phyloP scores from a whole-genome alignment of 2,113 vertebrate species.

The Halcyon malimbica region DNA sequence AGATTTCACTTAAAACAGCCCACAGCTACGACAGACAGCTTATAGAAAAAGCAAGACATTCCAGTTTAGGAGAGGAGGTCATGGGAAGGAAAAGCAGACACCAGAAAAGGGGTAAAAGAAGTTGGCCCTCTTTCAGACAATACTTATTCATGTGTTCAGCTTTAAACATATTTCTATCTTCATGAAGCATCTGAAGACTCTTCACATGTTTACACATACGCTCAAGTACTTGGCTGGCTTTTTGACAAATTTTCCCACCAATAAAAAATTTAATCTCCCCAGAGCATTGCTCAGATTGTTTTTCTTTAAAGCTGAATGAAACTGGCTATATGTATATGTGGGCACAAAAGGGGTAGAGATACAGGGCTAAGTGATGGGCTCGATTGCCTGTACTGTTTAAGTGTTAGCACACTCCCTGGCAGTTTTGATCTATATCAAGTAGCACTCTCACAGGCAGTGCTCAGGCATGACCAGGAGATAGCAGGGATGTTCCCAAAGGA shows the following conservation, averaged over 20 bases:
- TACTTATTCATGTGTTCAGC: background rate
- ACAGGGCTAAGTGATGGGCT: background rate
- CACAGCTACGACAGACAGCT: background rate
- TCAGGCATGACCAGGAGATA: background rate
- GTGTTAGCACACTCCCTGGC: background rate
- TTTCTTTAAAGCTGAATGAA: background rate
- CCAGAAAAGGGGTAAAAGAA: background rate
- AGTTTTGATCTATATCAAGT: background rate
- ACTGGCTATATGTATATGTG: background rate
- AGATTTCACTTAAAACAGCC: background rate
- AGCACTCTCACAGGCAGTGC: background rate
- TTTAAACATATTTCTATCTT: background rate
- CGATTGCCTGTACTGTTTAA: background rate
- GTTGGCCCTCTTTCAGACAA: background rate
- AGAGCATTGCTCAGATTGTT: background rate
- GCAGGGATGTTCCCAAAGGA: background rate
- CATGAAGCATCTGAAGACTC: background rate
- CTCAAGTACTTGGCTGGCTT: accelerated
- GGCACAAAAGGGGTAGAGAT: background rate
- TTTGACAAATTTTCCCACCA: background rate
- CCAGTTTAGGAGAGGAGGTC: background rate
- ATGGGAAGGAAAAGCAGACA: background rate
- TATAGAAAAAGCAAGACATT: background rate
- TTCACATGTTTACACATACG: background rate
- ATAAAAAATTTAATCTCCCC: background rate